Conservation (phyloP, 2,888 invertebrate genomes). For the Eilema depressum region DNA sequence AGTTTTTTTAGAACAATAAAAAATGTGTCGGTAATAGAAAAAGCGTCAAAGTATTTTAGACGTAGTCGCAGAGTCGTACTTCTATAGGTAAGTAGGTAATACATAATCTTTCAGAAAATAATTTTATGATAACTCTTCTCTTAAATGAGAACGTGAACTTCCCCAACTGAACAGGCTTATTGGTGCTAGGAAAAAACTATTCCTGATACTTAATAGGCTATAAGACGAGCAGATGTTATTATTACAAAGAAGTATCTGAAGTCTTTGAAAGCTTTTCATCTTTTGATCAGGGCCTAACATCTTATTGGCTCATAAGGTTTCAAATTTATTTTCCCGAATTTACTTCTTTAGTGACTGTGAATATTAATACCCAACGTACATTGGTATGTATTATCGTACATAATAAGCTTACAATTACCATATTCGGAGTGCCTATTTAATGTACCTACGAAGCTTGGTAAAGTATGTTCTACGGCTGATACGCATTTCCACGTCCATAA, state of each 20-base stretch:
- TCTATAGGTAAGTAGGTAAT: too few relatives aligned
- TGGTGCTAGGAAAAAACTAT: neutral
- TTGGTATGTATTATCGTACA: neutral
- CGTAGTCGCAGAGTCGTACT: too few relatives aligned
- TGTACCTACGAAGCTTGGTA: slow-evolving; percentile 17
- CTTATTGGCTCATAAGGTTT: neutral
- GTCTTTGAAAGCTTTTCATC: neutral
- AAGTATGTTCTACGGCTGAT: slow-evolving; percentile 32
- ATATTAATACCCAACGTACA: neutral
- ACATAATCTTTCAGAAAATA: too few relatives aligned
- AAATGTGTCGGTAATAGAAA: too few relatives aligned
- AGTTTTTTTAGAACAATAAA: too few relatives aligned
- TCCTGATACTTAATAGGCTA: neutral
- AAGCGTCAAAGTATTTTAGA: too few relatives aligned
- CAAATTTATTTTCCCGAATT: neutral
- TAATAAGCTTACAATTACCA: slow-evolving; percentile 19
- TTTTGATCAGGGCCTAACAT: neutral
- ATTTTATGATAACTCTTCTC: neutral
- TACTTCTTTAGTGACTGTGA: neutral
- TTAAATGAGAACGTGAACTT: neutral
- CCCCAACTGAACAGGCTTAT: neutral
- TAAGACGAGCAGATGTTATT: neutral
- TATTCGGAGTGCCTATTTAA: slow-evolving; percentile 12
- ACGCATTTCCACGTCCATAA: slow-evolving; percentile 55
- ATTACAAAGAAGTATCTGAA: slow-evolving; percentile 4